A percentile compares a stretch with the other conserved stretches of the same genome.
Conservation (phyloP, 1,140 invertebrate species). For the Yoshiicerus persimilis region DNA sequence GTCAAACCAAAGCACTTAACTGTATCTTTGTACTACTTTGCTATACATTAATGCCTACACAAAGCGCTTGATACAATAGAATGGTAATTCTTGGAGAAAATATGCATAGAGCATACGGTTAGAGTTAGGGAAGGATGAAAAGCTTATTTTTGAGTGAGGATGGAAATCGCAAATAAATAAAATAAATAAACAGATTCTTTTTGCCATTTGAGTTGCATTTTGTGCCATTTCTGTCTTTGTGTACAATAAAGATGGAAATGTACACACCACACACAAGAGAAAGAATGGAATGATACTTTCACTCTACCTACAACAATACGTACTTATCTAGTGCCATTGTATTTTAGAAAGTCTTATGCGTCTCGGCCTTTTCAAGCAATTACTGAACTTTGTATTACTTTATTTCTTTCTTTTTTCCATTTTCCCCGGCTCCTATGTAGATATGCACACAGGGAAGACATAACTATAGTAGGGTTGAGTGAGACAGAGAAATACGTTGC, state of each 20-base stretch:
- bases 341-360: neutral
- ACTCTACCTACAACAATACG: neutral
- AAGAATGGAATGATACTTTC: no score
- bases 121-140: neutral
- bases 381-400: slow-evolving; percentile 1
- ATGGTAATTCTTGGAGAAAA: neutral
- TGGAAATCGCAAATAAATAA: neutral
- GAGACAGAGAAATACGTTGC: neutral
- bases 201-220: neutral
- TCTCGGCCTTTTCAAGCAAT: neutral
- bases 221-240: neutral
- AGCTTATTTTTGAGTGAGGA: neutral
- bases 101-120: neutral
- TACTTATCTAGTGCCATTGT: neutral
- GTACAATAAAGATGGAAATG: neutral
- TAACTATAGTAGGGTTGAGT: neutral
- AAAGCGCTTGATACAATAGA: no score
- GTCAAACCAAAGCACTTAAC: slow-evolving; percentile 11
- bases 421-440: neutral
- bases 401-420: neutral
- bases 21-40: neutral
- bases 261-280: neutral
- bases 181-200: slow-evolving; percentile 6
- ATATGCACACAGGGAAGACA: neutral
- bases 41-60: neutral